These are phyloP conservation scores for Babylonia areolata DNA, from an alignment of 1,140 invertebrate genomes.

Conservation along the genomic window DNA sequence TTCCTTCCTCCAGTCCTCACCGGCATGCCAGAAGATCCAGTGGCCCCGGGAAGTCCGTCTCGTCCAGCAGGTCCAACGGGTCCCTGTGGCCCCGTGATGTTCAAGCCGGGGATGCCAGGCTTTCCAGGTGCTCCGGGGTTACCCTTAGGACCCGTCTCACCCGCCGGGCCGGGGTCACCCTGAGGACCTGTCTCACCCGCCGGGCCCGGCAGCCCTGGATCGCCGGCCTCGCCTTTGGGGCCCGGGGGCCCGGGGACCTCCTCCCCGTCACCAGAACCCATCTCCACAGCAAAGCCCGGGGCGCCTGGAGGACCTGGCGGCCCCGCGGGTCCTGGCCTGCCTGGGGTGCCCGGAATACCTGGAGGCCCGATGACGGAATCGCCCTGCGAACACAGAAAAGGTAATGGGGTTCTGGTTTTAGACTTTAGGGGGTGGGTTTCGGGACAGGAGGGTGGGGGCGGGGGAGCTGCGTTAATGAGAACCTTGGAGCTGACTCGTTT, in stretches of 20 bases:
- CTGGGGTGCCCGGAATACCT: slow-evolving; percentile 58
- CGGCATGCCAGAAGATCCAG: slow-evolving; percentile 69
- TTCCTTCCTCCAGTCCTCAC: slow-evolving; percentile 26
- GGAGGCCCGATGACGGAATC: slow-evolving; percentile 43
- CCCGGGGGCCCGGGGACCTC: slow-evolving; percentile 37
- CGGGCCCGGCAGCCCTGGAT: slow-evolving; percentile 81
- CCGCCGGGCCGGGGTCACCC: slow-evolving; percentile 25
- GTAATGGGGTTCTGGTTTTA: no score
- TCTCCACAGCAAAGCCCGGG: slow-evolving; percentile 23
- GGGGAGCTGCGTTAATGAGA: no score
- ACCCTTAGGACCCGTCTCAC: slow-evolving; percentile 28
- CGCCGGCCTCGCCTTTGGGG: slow-evolving; percentile 80
- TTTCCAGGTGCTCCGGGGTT: slow-evolving; percentile 54
- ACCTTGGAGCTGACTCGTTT: no score
- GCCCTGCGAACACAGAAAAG: slow-evolving; percentile 39
- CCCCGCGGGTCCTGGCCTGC: slow-evolving; percentile 40
- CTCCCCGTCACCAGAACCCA: slow-evolving; percentile 40
- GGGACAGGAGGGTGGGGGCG: no score
- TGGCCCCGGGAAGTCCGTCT: slow-evolving; percentile 75
- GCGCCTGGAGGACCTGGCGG: slow-evolving; percentile 45
- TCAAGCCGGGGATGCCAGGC: slow-evolving; percentile 82
- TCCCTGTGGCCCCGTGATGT: slow-evolving; percentile 57
- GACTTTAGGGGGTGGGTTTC: no score
- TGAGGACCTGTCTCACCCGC: slow-evolving; percentile 16
- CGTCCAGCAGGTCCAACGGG: slow-evolving; percentile 39